These are phyloP conservation scores for Drosophila ambigua DNA, from an alignment of 1,140 invertebrate genomes.

Conservation along the genomic window DNA sequence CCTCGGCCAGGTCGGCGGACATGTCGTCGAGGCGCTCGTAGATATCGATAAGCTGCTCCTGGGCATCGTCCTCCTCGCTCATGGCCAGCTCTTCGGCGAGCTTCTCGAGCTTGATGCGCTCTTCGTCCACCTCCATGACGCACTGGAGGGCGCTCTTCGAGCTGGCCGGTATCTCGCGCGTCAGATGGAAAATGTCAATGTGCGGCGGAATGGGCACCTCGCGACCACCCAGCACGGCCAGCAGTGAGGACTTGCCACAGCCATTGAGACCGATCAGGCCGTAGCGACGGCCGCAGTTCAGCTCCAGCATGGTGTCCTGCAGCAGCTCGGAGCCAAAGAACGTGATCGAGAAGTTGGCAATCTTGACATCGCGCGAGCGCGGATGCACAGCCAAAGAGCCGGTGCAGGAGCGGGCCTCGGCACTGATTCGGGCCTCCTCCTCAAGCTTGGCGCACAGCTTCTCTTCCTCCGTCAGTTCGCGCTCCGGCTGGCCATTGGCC, in stretches of 20 bases:
- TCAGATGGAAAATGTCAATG: slow-evolving; percentile 99
- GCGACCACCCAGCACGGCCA: slow-evolving; percentile 95
- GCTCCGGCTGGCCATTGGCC: slow-evolving; percentile 77
- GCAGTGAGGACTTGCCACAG: slow-evolving; percentile 97
- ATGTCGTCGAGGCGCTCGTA: slow-evolving; percentile 99
- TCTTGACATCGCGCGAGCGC: slow-evolving; percentile 97
- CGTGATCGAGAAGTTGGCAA: slow-evolving; percentile 98
- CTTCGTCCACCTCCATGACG: slow-evolving; percentile 99
- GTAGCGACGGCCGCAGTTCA: slow-evolving; percentile 98
- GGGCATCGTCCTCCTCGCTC: slow-evolving; percentile 95
- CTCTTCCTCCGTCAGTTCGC: slow-evolving; percentile 87
- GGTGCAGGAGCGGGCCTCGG: slow-evolving; percentile 96
- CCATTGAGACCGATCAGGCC: slow-evolving; percentile 98
- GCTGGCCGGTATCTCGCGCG: slow-evolving; percentile 97
- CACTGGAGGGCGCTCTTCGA: slow-evolving; percentile 96
- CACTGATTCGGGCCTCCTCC: slow-evolving; percentile 94
- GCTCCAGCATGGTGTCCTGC: slow-evolving; percentile 97
- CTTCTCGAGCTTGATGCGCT: slow-evolving; percentile 95
- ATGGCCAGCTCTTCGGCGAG: slow-evolving; percentile 95
- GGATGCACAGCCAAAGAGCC: slow-evolving; percentile 97
- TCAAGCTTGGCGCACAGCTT: slow-evolving; percentile 94
- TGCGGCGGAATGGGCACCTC: slow-evolving; percentile 98
- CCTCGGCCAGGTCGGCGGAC: slow-evolving; percentile 96
- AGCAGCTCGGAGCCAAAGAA: slow-evolving; percentile 98
- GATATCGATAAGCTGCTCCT: slow-evolving; percentile 98